Base-by-base conservation (phyloP, 92 coral and sea anemone species). In the Epizoanthus rinbou region DNA sequence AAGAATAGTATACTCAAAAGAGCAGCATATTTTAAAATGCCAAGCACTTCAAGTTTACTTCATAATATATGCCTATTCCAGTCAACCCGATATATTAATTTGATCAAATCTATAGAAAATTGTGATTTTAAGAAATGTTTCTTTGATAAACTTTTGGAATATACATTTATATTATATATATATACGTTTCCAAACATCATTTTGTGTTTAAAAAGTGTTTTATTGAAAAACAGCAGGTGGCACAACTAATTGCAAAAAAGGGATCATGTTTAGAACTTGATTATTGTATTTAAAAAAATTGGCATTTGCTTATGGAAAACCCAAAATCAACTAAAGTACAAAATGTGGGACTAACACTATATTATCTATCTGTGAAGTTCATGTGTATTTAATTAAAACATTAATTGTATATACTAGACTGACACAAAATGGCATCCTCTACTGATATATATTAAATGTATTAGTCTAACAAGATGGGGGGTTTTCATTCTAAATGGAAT, bases 141-240 rank as follows among this genome's bases (percentile, higher is more conserved):
- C 23, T 14, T 35, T 41, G 47, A 35, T 24, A 21, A n/a, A 18
- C 5, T 5, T 43, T 19, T 60, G 35, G 65, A 14, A 59, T 39
- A 8, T 21, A 45, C 4, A 15, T 15, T 0, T 11, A 21, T 22
- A 33, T 3, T 11, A 21, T 23, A 33, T 76, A 43, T 41, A 8
- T 47, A 10, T 47, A 8, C 54, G 8, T 47, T 47, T 47, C 52
- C 52, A 43, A n/a, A 19, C 11, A 7, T 43, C 52, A 62, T 78
- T 39, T 6, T 22, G 66, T 19, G 25, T 15, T 10, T 11, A 21
- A 19, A 13, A 24, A 25, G 14, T 19, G 14, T 78, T 37, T 60
- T 76, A 45, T 62, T 75, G 52, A 18, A 63, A 9, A 39, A 1
- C 66, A 24, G 59, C 82, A 78, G 70, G 71, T 78, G 82, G 18